A percentile compares a stretch with the other conserved stretches of the same genome.
Conservation (phyloP, 2,888 invertebrate species). For the Coelogynopora nodosa region DNA sequence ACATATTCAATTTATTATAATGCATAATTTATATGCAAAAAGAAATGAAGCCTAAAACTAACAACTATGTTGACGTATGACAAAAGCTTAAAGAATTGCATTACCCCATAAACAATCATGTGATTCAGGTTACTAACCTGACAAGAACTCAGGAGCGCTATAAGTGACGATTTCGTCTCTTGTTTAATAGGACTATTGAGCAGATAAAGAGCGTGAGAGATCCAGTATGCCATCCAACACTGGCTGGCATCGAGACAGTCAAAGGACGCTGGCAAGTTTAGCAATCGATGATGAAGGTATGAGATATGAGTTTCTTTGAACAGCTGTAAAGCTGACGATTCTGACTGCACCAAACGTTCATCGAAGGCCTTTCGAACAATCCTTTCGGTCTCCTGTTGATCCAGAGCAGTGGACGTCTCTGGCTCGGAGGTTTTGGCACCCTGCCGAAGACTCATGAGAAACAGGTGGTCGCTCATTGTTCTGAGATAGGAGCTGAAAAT, state of each 20-base stretch:
- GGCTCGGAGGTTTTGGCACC: neutral
- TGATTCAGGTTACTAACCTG: too few relatives aligned
- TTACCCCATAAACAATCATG: too few relatives aligned
- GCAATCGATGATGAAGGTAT: conserved; percentile 32
- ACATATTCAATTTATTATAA: too few relatives aligned
- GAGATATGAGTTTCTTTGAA: neutral
- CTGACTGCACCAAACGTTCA: conserved; percentile 2
- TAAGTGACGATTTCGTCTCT: neutral
- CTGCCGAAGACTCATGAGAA: neutral
- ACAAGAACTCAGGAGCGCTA: neutral
- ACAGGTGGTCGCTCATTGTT: neutral
- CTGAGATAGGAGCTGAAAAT: too few relatives aligned
- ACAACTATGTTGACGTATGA: too few relatives aligned
- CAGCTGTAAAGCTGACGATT: neutral
- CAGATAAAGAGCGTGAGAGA: conserved; percentile 80
- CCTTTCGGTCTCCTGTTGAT: conserved; percentile 45
- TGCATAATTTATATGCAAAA: too few relatives aligned
- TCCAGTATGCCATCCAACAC: conserved; percentile 97
- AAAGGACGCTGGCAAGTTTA: conserved; percentile 48
- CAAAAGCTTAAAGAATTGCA: too few relatives aligned
- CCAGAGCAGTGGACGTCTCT: neutral
- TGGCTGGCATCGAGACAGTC: conserved; percentile 84
- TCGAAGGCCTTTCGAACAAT: conserved; percentile 35
- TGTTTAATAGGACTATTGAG: conserved; percentile 68
- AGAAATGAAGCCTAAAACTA: too few relatives aligned